Evolutionary conservation across 2,113 vertebrate species (phyloP).

Genomic region (Arvicanthis niloticus): DNA sequence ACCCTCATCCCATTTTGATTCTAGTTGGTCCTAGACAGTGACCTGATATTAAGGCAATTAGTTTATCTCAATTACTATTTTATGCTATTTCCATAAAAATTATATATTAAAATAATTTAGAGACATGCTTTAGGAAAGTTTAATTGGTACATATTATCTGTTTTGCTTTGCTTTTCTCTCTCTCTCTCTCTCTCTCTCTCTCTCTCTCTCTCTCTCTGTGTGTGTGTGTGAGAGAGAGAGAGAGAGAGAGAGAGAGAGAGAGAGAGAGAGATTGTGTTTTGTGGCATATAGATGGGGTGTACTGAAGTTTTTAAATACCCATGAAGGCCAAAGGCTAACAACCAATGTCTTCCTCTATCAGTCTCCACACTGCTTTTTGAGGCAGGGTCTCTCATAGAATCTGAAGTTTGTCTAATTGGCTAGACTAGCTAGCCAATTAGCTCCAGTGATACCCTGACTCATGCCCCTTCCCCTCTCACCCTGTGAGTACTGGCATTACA

Average conservation of each 20-base stretch:
- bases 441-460: no score
- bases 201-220: no score
- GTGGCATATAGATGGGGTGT: neutral
- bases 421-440: neutral
- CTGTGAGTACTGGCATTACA: neutral
- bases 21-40: neutral
- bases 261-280: neutral
- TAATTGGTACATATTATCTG: conserved; percentile 16
- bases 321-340: neutral
- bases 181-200: no score
- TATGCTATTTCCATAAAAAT: conserved; percentile 24
- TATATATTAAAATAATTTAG: conserved; percentile 54
- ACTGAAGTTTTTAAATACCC: neutral
- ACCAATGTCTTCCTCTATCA: neutral
- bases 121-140: conserved; percentile 8
- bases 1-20: conserved; percentile 16
- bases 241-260: no score
- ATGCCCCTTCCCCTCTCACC: neutral
- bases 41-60: conserved; percentile 12
- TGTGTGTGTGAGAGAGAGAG: no score
- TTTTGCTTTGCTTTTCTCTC: neutral
- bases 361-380: no score
- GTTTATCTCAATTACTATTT: conserved; percentile 43
- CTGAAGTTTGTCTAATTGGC: neutral
- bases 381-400: neutral